Evolutionary conservation across 2,888 invertebrate genomes (phyloP).

Genomic region (Ganaspis brasiliensis): DNA sequence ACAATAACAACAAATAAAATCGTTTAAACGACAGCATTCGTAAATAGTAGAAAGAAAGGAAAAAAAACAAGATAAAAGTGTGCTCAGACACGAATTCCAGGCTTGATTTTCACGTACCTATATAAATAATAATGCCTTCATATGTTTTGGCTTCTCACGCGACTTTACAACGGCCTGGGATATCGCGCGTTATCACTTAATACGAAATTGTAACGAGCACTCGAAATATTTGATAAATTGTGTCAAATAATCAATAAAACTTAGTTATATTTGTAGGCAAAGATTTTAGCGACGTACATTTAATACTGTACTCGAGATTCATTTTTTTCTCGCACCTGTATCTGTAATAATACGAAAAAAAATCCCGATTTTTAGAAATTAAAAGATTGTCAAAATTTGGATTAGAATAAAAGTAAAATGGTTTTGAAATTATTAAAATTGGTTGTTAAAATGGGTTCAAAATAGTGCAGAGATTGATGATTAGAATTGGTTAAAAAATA

Average conservation of each 20-base stretch:
- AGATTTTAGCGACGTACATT: slow-evolving; percentile 1
- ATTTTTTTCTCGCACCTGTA: slow-evolving; percentile 35
- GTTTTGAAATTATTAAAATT: no score
- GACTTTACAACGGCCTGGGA: slow-evolving; percentile 50
- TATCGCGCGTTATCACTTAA: slow-evolving; percentile 32
- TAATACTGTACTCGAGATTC: slow-evolving; percentile 20
- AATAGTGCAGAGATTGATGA: no score
- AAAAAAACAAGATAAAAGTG: not conserved
- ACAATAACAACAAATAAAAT: no score
- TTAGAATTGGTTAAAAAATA: no score
- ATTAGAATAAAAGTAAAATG: no score
- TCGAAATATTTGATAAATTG: not conserved
- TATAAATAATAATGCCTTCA: slow-evolving; percentile 74
- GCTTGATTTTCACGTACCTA: slow-evolving; percentile 36
- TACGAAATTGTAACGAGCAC: slow-evolving; percentile 22
- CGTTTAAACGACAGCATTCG: not conserved
- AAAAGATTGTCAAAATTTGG: no score
- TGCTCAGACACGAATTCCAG: slow-evolving; percentile 29
- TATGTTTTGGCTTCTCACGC: slow-evolving; percentile 79
- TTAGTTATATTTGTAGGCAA: slow-evolving; percentile 26
- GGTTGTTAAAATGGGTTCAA: no score
- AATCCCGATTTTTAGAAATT: no score
- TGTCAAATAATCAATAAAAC: not conserved
- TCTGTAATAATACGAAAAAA: not conserved
- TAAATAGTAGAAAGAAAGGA: not conserved